These are phyloP conservation scores for Lanius ludovicianus DNA, from an alignment of 2,113 vertebrate species.

Conservation along the genomic window DNA sequence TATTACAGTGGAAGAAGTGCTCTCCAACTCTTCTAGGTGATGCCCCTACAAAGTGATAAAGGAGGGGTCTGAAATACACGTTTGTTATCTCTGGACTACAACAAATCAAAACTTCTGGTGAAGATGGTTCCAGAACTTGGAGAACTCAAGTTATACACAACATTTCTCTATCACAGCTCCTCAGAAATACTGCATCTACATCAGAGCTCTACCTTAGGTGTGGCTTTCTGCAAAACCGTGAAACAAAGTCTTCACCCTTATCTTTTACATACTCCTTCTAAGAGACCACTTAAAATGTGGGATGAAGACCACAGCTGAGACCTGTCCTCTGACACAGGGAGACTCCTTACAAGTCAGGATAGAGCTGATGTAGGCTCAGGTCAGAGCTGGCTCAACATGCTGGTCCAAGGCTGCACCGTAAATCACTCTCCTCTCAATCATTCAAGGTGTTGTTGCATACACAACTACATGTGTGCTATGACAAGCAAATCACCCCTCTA, in stretches of 20 bases:
- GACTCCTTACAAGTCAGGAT: neutral
- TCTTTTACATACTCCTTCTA: neutral
- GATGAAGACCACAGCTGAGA: neutral
- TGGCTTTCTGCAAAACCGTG: accelerated
- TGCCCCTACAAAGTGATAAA: neutral
- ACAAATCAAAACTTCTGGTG: neutral
- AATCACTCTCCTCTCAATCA: neutral
- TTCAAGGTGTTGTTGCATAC: neutral
- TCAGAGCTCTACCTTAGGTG: neutral
- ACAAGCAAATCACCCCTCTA: neutral
- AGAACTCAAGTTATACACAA: neutral
- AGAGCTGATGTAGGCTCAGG: neutral
- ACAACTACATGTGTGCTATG: neutral
- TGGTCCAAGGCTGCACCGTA: neutral
- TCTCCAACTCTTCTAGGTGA: neutral
- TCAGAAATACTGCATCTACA: neutral
- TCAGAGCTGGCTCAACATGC: neutral
- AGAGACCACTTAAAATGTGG: accelerated
- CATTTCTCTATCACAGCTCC: neutral
- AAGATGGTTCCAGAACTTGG: neutral
- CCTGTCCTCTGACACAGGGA: neutral
- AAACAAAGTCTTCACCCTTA: neutral
- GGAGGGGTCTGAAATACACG: accelerated
- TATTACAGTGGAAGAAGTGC: neutral
- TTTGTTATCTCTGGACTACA: neutral